These are phyloP conservation scores for Carpatolechia fugitivella DNA, from an alignment of 2,888 invertebrate species.

Conservation along the genomic window DNA sequence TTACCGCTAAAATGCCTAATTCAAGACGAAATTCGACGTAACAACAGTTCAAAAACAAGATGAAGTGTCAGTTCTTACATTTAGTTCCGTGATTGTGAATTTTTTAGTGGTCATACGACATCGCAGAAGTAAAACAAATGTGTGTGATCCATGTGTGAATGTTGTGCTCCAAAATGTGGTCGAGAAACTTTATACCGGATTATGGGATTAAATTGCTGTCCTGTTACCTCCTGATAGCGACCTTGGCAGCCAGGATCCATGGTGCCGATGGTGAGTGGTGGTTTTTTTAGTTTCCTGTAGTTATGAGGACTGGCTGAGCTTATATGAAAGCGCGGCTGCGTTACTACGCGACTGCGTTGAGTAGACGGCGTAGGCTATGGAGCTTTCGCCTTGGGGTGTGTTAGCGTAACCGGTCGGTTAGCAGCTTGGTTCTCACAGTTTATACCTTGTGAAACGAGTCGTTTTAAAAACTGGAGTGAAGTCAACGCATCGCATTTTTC, in stretches of 20 bases:
- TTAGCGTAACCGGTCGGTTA: constrained; percentile 52
- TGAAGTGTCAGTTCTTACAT: constrained; percentile 77
- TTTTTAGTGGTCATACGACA: constrained; percentile 66
- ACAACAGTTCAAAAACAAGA: constrained; percentile 75
- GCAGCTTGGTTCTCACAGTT: constrained; percentile 72
- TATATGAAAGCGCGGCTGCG: constrained; percentile 69
- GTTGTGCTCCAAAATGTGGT: constrained; percentile 83
- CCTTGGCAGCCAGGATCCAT: constrained; percentile 68
- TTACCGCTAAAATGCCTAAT: constrained; percentile 77
- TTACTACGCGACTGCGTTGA: constrained; percentile 49
- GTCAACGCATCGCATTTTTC: constrained; percentile 70
- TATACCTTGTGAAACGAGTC: constrained; percentile 72
- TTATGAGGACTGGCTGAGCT: constrained; percentile 58
- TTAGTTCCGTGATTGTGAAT: constrained; percentile 77
- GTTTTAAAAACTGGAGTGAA: constrained; percentile 77
- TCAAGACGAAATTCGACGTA: constrained; percentile 61
- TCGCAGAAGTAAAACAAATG: constrained; percentile 76
- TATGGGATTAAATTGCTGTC: constrained; percentile 82
- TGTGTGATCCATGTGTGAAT: constrained; percentile 79
- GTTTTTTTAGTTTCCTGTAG: constrained; percentile 33
- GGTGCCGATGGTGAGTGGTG: constrained; percentile 80
- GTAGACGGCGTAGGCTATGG: constrained; percentile 42
- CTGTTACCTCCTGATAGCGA: constrained; percentile 64
- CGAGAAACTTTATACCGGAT: constrained; percentile 83
- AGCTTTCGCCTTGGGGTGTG: constrained; percentile 49